Percentiles rank a stretch among this genome's conserved stretches.
Conservation (phyloP, 2,888 invertebrate species). For the Trichopoda pennipes region DNA sequence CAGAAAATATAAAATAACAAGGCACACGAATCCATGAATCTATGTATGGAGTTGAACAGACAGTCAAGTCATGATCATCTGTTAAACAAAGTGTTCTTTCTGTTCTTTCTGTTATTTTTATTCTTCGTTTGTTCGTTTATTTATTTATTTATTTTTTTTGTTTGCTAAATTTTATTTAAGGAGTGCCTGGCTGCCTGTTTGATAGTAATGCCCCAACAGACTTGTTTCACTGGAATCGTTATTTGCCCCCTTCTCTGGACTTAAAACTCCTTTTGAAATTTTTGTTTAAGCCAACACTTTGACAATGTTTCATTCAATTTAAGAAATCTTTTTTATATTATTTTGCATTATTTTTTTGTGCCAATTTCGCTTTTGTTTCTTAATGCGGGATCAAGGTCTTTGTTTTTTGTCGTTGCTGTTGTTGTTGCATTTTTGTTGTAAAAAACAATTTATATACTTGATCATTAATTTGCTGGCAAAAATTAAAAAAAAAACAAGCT, state of each 20-base stretch:
- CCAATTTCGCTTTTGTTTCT: slow-evolving; percentile 60
- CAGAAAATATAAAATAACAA: slow-evolving; percentile 22
- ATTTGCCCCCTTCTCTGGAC: not conserved
- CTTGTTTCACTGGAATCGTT: slow-evolving; percentile 36
- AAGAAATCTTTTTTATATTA: slow-evolving; percentile 65
- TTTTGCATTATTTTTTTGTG: slow-evolving; percentile 70
- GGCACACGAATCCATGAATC: slow-evolving; percentile 33
- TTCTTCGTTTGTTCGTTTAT: not conserved
- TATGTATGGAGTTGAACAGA: slow-evolving; percentile 30
- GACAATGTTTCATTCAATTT: slow-evolving; percentile 55
- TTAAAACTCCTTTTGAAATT: slow-evolving; percentile 40
- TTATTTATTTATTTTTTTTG: too few relatives aligned
- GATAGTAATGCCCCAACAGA: slow-evolving; percentile 21
- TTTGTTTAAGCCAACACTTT: slow-evolving; percentile 53
- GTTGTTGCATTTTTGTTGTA: too few relatives aligned
- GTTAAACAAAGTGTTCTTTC: slow-evolving; percentile 51
- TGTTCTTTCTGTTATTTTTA: slow-evolving; percentile 34
- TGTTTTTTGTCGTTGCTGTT: slow-evolving; percentile 18
- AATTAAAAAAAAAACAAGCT: slow-evolving; percentile 1
- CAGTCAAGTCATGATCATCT: slow-evolving; percentile 66
- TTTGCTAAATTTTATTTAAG: slow-evolving; percentile 43
- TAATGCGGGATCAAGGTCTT: slow-evolving; percentile 79
- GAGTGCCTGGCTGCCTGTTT: slow-evolving; percentile 47
- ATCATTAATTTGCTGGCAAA: slow-evolving; percentile 20
- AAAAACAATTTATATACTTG: slow-evolving; percentile 25